These are phyloP conservation scores for Arizona elegans DNA, from an alignment of 2,113 vertebrate genomes.

Conservation along the genomic window DNA sequence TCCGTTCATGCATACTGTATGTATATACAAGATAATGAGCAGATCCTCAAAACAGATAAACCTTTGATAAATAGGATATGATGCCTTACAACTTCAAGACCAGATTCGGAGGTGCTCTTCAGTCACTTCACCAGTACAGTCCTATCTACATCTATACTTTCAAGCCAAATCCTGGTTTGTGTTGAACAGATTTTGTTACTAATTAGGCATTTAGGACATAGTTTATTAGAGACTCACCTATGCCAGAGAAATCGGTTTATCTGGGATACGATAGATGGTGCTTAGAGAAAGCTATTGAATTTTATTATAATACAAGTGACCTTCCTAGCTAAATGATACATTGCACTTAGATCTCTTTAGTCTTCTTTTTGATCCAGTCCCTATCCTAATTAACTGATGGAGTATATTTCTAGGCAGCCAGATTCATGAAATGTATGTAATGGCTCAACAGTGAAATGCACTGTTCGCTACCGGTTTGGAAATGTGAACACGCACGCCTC, in stretches of 20 bases:
- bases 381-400: too few species aligned
- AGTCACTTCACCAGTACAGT: neutral
- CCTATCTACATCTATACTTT: neutral
- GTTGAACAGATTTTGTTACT: neutral
- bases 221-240: neutral
- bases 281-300: neutral
- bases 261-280: neutral
- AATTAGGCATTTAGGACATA: neutral
- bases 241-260: too few species aligned
- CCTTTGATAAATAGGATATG: neutral
- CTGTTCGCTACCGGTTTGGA: too few species aligned
- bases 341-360: neutral
- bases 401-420: neutral
- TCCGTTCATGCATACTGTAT: neutral
- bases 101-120: neutral
- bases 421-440: neutral
- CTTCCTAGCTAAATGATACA: neutral
- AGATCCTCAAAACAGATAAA: neutral
- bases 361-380: neutral
- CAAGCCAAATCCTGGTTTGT: neutral
- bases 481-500: too few species aligned
- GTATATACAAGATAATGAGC: neutral
- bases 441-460: too few species aligned
- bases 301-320: neutral
- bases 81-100: neutral